Base-by-base conservation (phyloP, 2,113 vertebrate species). In the Phyllopteryx taeniolatus region DNA sequence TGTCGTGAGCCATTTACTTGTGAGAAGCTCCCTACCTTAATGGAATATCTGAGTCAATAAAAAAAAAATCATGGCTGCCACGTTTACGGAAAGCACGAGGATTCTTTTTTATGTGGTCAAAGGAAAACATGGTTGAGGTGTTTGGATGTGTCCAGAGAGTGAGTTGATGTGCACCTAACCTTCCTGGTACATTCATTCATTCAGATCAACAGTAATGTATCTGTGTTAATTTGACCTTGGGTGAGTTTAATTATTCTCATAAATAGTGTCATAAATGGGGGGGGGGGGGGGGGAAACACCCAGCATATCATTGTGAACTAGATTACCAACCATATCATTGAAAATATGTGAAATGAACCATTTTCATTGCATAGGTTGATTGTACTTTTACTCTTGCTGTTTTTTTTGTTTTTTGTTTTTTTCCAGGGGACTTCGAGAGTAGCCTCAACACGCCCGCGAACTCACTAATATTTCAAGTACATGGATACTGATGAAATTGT, bases 41-140 rank as follows among this genome's bases (percentile, higher is more conserved):
- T 92, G 90, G 90, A 91, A 91, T 87, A 92, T 91, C 86, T 79
- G 85, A 92, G 87, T 91, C 90, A 91, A 92, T 92, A 33, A 61
- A 91, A 90, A 91, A 90, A 91, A 88, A 92, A 92, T 88, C 87
- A 90, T 90, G 85, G 80, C 75, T 72, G 86, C 86, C 89, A 90
- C 81, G 89, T 75, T 76, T 69, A 70, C 81, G 81, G 89, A 93
- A 88, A 89, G 91, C 85, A 78, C 75, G 86, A 87, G 85, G 89
- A 92, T 90, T 77, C 88, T 93, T 92, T 90, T 77, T 61, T 61
- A 79, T 78, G 81, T 84, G 83, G 86, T 87, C 85, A 86, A 85
- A 79, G 44, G 71, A 87, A 90, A 89, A 87, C 82, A 85, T 76
- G 69, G 68, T 71, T 49, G 71, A 77, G 69, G 72, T 82, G 71